phyloP scores from a whole-genome alignment of 2,113 vertebrate genomes.

The Monarcha castaneiventris region DNA sequence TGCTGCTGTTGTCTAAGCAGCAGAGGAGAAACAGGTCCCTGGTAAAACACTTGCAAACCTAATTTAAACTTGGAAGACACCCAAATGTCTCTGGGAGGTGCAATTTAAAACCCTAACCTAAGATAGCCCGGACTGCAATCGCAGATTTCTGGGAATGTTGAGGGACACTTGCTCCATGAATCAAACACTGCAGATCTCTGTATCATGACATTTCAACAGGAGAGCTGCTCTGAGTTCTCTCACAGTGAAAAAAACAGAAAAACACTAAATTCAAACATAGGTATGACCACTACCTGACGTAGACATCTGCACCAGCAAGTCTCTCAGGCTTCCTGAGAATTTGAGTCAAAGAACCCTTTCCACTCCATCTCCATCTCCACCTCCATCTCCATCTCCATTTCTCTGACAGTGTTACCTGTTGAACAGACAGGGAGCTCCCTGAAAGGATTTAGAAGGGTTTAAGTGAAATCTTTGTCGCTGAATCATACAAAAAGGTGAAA shows the following conservation, averaged over 20 bases:
- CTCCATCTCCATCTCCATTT: neutral
- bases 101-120: slow-evolving; percentile 15
- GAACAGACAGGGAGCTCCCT: neutral
- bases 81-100: slow-evolving; percentile 7
- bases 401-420: neutral
- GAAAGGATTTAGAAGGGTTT: neutral
- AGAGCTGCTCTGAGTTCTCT: neutral
- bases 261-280: neutral
- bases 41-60: slow-evolving; percentile 8
- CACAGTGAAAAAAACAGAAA: neutral
- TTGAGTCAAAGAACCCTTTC: neutral
- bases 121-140: slow-evolving; percentile 16
- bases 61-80: slow-evolving; percentile 44
- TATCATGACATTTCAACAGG: neutral
- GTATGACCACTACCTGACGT: neutral
- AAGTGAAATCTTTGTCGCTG: neutral
- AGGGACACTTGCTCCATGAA: neutral
- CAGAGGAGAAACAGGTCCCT: neutral
- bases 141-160: neutral
- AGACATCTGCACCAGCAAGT: neutral
- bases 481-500: neutral
- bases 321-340: neutral
- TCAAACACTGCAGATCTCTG: neutral
- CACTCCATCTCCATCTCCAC: neutral
- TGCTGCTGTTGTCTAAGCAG: neutral